A percentile compares a stretch with the other conserved stretches of the same genome.
These are phyloP conservation scores for Lepidotrigona ventralis DNA, from an alignment of 1,140 invertebrate genomes.

Conservation along the genomic window DNA sequence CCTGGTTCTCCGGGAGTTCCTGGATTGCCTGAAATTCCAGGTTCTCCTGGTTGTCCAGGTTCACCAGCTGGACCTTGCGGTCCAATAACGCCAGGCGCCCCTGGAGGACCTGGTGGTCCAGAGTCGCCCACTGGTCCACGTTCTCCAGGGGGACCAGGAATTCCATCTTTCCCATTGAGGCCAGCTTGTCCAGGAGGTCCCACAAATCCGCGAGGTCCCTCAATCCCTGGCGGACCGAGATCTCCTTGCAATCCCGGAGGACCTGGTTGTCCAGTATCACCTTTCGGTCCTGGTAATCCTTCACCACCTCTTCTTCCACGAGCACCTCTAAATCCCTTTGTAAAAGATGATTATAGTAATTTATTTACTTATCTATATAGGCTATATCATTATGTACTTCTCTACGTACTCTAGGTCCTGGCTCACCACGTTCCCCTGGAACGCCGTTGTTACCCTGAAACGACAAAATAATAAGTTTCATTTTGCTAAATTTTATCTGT, in stretches of 20 bases:
- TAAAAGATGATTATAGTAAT: neutral
- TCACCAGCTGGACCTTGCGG: constrained; percentile 88
- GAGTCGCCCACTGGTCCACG: constrained; percentile 88
- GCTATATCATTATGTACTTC: neutral
- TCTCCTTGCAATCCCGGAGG: constrained; percentile 85
- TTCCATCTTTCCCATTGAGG: constrained; percentile 88
- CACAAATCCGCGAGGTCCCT: constrained; percentile 85
- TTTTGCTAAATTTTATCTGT: neutral
- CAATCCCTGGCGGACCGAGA: constrained; percentile 78
- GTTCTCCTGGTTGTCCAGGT: constrained; percentile 86
- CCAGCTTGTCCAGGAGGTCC: constrained; percentile 86
- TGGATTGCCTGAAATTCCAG: constrained; percentile 87
- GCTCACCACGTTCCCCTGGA: constrained; percentile 86
- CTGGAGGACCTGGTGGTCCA: constrained; percentile 85
- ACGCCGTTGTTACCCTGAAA: constrained; percentile 80
- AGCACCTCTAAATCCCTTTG: constrained; percentile 58
- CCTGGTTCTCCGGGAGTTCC: constrained; percentile 86
- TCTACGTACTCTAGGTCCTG: constrained; percentile 79
- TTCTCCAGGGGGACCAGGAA: constrained; percentile 86
- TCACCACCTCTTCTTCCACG: constrained; percentile 81
- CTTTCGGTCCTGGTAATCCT: constrained; percentile 85
- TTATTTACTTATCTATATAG: neutral
- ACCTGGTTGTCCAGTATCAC: constrained; percentile 78
- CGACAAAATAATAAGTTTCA: constrained; percentile 67
- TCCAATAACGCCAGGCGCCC: constrained; percentile 88